Evolutionary conservation across 2,113 vertebrate genomes (phyloP).

Genomic region (Eonycteris spelaea): DNA sequence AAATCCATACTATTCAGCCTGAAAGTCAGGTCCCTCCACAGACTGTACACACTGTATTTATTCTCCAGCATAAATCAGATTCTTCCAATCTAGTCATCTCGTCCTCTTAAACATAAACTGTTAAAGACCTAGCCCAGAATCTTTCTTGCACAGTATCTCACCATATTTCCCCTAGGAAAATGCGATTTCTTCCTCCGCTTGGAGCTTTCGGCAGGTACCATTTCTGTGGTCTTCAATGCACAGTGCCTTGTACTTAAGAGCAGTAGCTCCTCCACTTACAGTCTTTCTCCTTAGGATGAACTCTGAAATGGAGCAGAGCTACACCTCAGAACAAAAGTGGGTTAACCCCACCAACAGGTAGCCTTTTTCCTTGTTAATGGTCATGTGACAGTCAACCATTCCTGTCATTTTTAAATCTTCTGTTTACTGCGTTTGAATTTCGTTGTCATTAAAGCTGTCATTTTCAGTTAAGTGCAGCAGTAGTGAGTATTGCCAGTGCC

Average conservation of each 20-base stretch:
- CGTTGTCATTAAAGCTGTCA: not conserved
- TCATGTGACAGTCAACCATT: not conserved
- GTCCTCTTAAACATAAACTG: not conserved
- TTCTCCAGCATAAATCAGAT: not conserved
- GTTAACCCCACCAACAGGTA: not conserved
- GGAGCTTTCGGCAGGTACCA: not conserved
- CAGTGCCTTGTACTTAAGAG: not conserved
- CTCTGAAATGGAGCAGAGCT: not conserved
- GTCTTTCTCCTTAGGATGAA: not conserved
- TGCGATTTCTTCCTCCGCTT: not conserved
- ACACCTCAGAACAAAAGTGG: not conserved
- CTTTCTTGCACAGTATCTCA: not conserved
- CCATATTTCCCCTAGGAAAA: not conserved
- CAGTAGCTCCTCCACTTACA: not conserved
- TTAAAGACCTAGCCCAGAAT: not conserved
- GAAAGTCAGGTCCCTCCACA: not conserved
- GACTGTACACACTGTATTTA: not conserved
- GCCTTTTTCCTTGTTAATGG: not conserved
- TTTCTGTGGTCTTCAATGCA: not conserved
- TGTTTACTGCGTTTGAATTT: not conserved
- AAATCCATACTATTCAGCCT: not conserved
- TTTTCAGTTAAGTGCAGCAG: not conserved
- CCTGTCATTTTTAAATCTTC: not conserved
- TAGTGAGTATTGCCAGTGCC: not conserved
- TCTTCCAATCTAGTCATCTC: not conserved